phyloP scores from a whole-genome alignment of 2,888 invertebrate genomes.

The Hybos culiciformis region DNA sequence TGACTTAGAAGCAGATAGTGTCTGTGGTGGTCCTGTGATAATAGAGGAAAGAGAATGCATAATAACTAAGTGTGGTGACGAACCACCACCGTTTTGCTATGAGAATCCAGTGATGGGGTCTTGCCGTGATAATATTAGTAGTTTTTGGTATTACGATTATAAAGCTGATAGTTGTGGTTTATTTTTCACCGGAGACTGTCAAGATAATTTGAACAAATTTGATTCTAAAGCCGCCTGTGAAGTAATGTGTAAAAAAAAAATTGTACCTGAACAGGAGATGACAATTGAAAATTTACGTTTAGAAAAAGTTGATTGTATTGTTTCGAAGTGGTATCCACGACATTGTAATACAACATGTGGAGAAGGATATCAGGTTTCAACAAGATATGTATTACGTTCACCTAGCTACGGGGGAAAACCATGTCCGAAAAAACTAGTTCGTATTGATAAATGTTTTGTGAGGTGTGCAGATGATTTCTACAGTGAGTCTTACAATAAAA shows the following conservation, averaged over 20 bases:
- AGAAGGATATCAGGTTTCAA: constrained; percentile 36
- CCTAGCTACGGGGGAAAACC: constrained; percentile 39
- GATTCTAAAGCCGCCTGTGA: constrained; percentile 55
- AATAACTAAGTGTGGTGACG: constrained; percentile 26
- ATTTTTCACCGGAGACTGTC: constrained; percentile 77
- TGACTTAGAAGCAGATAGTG: neutral
- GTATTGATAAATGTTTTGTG: constrained; percentile 29
- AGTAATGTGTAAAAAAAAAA: constrained; percentile 41
- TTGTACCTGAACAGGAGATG: constrained; percentile 19
- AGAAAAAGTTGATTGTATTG: constrained; percentile 34
- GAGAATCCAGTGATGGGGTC: constrained; percentile 47
- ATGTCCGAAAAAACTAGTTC: constrained; percentile 39
- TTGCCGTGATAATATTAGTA: constrained; percentile 60
- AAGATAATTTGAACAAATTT: constrained; percentile 81
- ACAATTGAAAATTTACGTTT: constrained; percentile 20
- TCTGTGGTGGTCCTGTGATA: neutral
- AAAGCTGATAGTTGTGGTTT: constrained; percentile 56
- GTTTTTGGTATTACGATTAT: constrained; percentile 75
- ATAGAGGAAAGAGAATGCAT: constrained; percentile 21
- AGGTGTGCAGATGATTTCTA: constrained; percentile 27
- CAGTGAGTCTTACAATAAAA: constrained; percentile 2
- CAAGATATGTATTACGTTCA: constrained; percentile 38
- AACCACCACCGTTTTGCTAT: constrained; percentile 26
- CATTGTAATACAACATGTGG: constrained; percentile 39
- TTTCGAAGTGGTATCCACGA: constrained; percentile 39